Evolutionary conservation across 2,888 invertebrate species (phyloP), one percentile per base, ranked within the genome.

Genomic region (Holacanthella duospinosa): DNA sequence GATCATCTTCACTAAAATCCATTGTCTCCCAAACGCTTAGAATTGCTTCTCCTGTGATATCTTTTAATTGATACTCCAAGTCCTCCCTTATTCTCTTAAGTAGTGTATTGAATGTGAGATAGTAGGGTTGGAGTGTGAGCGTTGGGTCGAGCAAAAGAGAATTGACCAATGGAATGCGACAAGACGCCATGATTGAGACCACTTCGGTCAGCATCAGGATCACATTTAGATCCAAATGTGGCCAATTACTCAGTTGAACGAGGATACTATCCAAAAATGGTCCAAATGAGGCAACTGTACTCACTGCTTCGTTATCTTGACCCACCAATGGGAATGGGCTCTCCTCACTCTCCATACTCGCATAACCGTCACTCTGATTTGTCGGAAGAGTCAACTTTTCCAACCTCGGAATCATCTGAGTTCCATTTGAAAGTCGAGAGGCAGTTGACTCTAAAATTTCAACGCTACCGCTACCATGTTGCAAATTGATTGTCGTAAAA

Each of bases 81-180:
- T 72, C 72, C 16, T 64, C 54, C 29, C 68, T 64, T 57, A 72
- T 66, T 58, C 70, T 56, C 57, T 72, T 72, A 48, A 72, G 63
- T 60, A 72, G 63, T 12, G 66, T 66, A 25, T 68, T 61, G 48
- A 72, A 68, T 16, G 71, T 68, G n/a, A 66, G 43, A 53, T 64
- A 72, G 68, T 68, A 69, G 63, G 72, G 72, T 53, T 72, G 72
- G 2, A 72, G 62, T 44, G 70, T 72, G 6, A 72, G 56, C 25
- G 61, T 66, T 1, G 70, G 63, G 61, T 72, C 71, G 4, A 72
- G 59, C 55, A 72, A 61, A 0, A 72, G 56, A 28, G 71, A 68
- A 26, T 60, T 66, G 26, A 72, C 61, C 12, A 72, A 55, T 19
- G 72, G 72, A 57, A 72, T 69, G 25, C 72, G 60, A 53, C 71